Evolutionary conservation across 2,888 invertebrate genomes (phyloP), one percentile per base, ranked within the genome.

Genomic region (Nectonema munidae): DNA sequence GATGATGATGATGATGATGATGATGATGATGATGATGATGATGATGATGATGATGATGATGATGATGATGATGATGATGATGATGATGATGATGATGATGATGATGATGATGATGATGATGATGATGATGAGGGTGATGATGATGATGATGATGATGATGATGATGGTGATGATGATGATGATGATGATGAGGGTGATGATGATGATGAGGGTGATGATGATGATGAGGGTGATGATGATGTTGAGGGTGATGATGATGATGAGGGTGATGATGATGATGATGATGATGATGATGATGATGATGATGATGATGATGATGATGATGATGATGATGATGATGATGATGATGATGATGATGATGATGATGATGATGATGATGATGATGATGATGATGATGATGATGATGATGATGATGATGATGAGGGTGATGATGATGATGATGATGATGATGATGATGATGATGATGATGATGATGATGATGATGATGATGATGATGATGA

Each of bases 381-480:
- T 25, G n/a, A 25, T 25, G n/a, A 25, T 25, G n/a, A 25, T 25
- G n/a, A 25, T 25, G 25, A 25, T 25, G 25, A 25, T n/a, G n/a
- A n/a, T n/a, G n/a, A n/a, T n/a, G n/a, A n/a, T n/a, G n/a, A n/a
- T n/a, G n/a, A n/a, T n/a, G n/a, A n/a, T n/a, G n/a, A n/a, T n/a
- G n/a, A n/a, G n/a, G n/a, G n/a, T n/a, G n/a, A n/a, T n/a, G n/a
- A n/a, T n/a, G n/a, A n/a, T n/a, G n/a, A n/a, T n/a, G n/a, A n/a
- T n/a, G n/a, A n/a, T n/a, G n/a, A n/a, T 25, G 25, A 25, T 25
- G 25, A 25, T 25, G 25, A 25, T 25, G 25, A 25, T 25, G 25
- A 25, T 25, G 25, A 25, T 32, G 14, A 32, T 32, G 14, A 32
- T 32, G 14, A 32, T 32, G 25, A 25, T 25, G 25, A 25, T 25